Evolutionary conservation across 2,888 invertebrate genomes (phyloP).

Genomic region (Drosophila siamana): DNA sequence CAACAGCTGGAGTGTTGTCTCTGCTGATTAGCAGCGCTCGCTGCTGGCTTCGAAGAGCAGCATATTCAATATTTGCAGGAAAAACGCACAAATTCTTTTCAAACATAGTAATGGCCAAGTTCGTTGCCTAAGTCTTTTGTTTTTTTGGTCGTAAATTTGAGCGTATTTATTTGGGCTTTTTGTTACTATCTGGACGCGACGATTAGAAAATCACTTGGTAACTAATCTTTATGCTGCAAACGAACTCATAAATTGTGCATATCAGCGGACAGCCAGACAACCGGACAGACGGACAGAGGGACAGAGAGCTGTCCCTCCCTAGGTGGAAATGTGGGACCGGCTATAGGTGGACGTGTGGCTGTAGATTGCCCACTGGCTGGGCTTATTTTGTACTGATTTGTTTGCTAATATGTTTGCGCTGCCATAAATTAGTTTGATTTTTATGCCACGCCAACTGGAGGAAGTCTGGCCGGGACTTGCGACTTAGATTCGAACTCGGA

Average conservation of each 20-base stretch:
- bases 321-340: constrained; percentile 24
- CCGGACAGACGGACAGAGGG: constrained; percentile 9
- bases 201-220: constrained; percentile 77
- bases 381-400: constrained; percentile 83
- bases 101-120: constrained; percentile 39
- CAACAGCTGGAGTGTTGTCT: constrained; percentile 66
- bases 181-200: constrained; percentile 65
- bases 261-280: constrained; percentile 25
- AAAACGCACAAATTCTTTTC: not conserved
- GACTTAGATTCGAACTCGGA: not conserved
- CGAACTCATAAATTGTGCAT: constrained; percentile 75
- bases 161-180: constrained; percentile 71
- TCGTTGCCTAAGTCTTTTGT: constrained; percentile 73
- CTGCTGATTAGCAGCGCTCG: constrained; percentile 71
- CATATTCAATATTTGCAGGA: constrained; percentile 48
- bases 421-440: constrained; percentile 81
- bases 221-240: constrained; percentile 78
- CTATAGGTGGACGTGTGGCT: constrained; percentile 10
- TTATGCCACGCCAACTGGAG: constrained; percentile 52
- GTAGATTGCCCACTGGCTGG: constrained; percentile 55
- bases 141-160: constrained; percentile 70
- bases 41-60: too few relatives aligned
- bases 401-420: constrained; percentile 82
- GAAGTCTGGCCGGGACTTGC: constrained; percentile 33
- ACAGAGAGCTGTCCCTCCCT: not conserved